Evolutionary conservation across 2,113 vertebrate species (phyloP).

Genomic region (Sigmodon hispidus): DNA sequence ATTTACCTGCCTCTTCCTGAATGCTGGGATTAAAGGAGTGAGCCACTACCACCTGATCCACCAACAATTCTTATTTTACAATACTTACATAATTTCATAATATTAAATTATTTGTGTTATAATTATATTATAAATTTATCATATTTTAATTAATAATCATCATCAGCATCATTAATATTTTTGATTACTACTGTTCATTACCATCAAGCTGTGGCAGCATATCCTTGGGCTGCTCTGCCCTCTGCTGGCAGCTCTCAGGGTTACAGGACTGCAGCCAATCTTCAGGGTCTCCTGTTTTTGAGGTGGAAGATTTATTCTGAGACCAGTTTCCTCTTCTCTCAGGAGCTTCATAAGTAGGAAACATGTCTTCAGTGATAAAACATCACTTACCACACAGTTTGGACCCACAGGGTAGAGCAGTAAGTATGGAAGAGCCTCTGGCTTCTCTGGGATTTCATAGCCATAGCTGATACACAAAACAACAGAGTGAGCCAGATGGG

Average conservation of each 20-base stretch:
- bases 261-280: background rate
- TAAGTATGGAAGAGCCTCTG: background rate
- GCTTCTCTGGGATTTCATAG: background rate
- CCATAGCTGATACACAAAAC: background rate
- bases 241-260: background rate
- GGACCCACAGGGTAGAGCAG: background rate
- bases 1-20: background rate
- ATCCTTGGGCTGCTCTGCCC: background rate
- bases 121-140: background rate
- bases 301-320: background rate
- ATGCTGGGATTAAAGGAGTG: background rate
- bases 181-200: background rate
- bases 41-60: background rate
- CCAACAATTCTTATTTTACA: background rate
- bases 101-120: background rate
- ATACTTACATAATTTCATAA: background rate
- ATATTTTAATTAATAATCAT: background rate
- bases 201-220: background rate
- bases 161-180: background rate
- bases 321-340: background rate
- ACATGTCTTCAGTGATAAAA: background rate
- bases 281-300: background rate
- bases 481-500: background rate
- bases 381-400: background rate
- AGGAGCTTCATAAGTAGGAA: background rate